phyloP scores from a whole-genome alignment of 1,140 invertebrate species.

The Listronotus oregonensis region DNA sequence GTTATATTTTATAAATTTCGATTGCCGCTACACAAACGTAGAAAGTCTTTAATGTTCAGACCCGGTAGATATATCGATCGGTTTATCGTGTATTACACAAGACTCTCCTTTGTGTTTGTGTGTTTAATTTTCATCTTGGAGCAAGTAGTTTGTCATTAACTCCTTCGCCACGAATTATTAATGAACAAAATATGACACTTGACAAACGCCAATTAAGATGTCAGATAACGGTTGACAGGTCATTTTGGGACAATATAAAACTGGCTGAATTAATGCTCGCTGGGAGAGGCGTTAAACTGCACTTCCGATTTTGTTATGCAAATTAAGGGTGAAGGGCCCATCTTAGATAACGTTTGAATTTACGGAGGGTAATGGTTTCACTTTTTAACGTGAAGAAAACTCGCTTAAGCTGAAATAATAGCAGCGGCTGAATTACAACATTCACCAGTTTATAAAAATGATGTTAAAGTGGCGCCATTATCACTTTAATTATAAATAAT shows the following conservation, averaged over 20 bases:
- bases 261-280: constrained; percentile 36
- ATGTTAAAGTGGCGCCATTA: too few species aligned
- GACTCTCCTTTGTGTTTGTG: constrained; percentile 11
- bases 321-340: constrained; percentile 33
- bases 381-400: constrained; percentile 30
- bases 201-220: constrained; percentile 40
- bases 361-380: constrained; percentile 31
- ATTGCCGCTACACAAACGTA: too few species aligned
- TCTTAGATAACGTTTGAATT: constrained; percentile 38
- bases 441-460: too few species aligned
- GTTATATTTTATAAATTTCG: too few species aligned
- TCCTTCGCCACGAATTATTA: constrained; percentile 29
- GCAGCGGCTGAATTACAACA: too few species aligned
- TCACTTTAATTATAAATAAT: too few species aligned
- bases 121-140: constrained; percentile 20
- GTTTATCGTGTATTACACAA: constrained; percentile 8
- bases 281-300: constrained; percentile 32
- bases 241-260: constrained; percentile 40
- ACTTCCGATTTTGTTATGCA: constrained; percentile 41
- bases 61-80: too few species aligned
- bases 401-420: constrained; percentile 16
- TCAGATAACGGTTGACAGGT: constrained; percentile 39
- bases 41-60: too few species aligned
- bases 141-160: constrained; percentile 32
- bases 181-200: constrained; percentile 40